Conservation (phyloP, 2,888 invertebrate species). For the Tipula lateralis region DNA sequence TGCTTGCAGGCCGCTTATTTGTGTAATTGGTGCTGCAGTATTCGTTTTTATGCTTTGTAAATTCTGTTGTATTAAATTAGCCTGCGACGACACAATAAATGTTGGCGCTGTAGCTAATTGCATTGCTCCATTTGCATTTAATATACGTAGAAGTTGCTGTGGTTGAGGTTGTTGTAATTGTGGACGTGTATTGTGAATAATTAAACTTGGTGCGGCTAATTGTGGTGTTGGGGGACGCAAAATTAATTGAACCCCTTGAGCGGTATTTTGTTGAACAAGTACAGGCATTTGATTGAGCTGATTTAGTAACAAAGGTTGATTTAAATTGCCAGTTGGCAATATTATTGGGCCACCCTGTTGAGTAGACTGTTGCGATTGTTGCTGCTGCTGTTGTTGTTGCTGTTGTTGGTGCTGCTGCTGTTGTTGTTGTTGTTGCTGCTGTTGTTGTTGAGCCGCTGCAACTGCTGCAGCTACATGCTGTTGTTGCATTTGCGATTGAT, state of each 20-base stretch:
- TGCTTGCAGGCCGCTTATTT: slow-evolving; percentile 45
- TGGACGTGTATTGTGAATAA: slow-evolving; percentile 48
- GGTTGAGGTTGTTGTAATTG: slow-evolving; percentile 45
- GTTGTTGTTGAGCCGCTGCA: slow-evolving; percentile 32
- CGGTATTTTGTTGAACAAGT: slow-evolving; percentile 58
- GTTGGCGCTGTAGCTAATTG: slow-evolving; percentile 53
- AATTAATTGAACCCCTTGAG: slow-evolving; percentile 67
- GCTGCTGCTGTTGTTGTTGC: slow-evolving; percentile 39
- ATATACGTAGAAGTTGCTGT: slow-evolving; percentile 57
- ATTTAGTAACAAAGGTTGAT: slow-evolving; percentile 47
- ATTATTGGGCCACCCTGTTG: slow-evolving; percentile 44
- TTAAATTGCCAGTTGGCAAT: slow-evolving; percentile 42
- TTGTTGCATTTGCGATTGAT: slow-evolving; percentile 37
- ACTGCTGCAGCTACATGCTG: slow-evolving; percentile 38
- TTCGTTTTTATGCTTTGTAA: slow-evolving; percentile 48
- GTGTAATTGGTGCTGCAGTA: slow-evolving; percentile 41
- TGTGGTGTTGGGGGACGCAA: slow-evolving; percentile 60
- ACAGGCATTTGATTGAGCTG: slow-evolving; percentile 53
- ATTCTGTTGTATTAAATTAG: slow-evolving; percentile 49
- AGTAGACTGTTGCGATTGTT: slow-evolving; percentile 36
- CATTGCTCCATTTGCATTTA: slow-evolving; percentile 59
- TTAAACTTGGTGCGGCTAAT: slow-evolving; percentile 48
- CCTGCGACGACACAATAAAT: slow-evolving; percentile 50
- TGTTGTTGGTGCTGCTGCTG: slow-evolving; percentile 41
- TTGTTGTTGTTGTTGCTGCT: slow-evolving; percentile 35